Conservation (phyloP, 2,888 invertebrate species). For the Rhingia campestris region DNA sequence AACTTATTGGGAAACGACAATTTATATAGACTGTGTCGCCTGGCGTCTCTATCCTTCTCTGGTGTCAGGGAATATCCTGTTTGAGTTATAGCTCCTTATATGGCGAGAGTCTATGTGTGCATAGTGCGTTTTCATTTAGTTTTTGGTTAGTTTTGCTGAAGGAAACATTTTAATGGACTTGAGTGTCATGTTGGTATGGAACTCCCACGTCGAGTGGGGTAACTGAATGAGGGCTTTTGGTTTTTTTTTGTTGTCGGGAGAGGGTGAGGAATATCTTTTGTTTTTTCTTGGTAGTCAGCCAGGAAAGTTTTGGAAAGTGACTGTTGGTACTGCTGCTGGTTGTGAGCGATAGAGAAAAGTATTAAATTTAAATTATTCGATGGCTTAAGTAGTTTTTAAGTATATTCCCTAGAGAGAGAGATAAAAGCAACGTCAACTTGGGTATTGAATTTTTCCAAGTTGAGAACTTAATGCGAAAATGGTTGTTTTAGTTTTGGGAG, state of each 20-base stretch:
- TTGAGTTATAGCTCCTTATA: constrained; percentile 67
- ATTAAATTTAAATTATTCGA: constrained; percentile 59
- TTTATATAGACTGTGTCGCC: constrained; percentile 44
- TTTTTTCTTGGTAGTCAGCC: constrained; percentile 46
- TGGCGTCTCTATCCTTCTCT: constrained; percentile 32
- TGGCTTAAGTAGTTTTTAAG: constrained; percentile 51
- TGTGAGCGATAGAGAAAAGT: constrained; percentile 39
- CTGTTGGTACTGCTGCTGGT: constrained; percentile 7
- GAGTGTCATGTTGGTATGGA: constrained; percentile 42
- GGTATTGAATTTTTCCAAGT: neutral
- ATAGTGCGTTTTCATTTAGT: constrained; percentile 15
- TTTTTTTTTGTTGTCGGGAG: neutral
- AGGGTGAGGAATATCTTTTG: neutral
- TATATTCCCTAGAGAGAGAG: constrained; percentile 17
- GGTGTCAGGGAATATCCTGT: constrained; percentile 62
- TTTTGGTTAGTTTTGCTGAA: constrained; percentile 49
- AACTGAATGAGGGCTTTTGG: neutral
- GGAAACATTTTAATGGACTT: constrained; percentile 68
- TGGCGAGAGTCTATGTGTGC: constrained; percentile 19
- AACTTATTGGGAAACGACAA: constrained; percentile 59
- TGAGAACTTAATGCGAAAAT: no score
- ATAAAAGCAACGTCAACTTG: constrained; percentile 2
- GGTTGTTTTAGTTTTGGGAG: no score
- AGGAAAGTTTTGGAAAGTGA: constrained; percentile 53
- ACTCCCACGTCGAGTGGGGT: constrained; percentile 43